Evolutionary conservation across 2,797 vertebrate genomes (phyloP).

Genomic region (Eupleurogrammus muticus): DNA sequence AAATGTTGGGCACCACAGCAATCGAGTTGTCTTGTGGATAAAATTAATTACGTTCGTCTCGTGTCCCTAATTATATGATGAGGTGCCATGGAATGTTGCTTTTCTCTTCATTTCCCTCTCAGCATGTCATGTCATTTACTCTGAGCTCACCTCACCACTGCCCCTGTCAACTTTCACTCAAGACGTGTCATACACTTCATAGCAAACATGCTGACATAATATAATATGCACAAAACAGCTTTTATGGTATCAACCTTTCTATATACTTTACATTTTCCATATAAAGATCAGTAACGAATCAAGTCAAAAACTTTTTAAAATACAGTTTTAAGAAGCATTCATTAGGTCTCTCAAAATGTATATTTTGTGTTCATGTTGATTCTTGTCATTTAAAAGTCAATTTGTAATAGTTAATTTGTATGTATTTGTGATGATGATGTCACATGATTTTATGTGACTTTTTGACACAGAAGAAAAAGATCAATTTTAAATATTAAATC

Average conservation of each 20-base stretch:
- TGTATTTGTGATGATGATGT: too few relatives aligned
- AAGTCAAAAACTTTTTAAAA: too few relatives aligned
- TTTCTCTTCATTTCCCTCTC: constrained; percentile 56
- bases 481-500: too few relatives aligned
- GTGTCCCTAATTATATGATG: constrained; percentile 22
- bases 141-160: constrained; percentile 36
- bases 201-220: background rate
- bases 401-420: too few relatives aligned
- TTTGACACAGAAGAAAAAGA: too few relatives aligned
- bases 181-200: constrained; percentile 11
- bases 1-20: background rate
- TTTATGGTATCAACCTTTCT: constrained; percentile 1
- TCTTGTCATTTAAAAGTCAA: too few relatives aligned
- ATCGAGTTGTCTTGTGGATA: constrained; percentile 20
- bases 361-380: too few relatives aligned
- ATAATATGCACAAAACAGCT: background rate
- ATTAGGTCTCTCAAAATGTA: too few relatives aligned
- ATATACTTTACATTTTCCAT: too few relatives aligned
- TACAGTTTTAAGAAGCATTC: too few relatives aligned
- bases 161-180: constrained; percentile 48
- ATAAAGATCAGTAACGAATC: too few relatives aligned
- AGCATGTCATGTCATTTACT: constrained; percentile 53
- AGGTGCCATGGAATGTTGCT: constrained; percentile 24
- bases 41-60: constrained; percentile 25
- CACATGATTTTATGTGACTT: too few relatives aligned